A percentile compares a stretch with the other conserved stretches of the same genome.
These are phyloP conservation scores for Cyprinodon brontotheroides DNA, from an alignment of 2,113 vertebrate species.

Conservation along the genomic window DNA sequence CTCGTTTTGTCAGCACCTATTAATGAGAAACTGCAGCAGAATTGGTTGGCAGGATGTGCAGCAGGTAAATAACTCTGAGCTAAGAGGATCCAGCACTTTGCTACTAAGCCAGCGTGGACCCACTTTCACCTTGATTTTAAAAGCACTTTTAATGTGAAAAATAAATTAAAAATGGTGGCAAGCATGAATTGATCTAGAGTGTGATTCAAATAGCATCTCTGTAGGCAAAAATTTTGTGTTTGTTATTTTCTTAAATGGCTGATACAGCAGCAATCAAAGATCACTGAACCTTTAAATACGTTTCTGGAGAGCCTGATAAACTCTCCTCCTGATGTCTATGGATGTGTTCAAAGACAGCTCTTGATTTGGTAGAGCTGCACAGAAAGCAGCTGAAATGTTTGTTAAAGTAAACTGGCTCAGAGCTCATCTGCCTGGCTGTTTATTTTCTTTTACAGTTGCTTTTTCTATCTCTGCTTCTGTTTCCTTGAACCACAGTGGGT, in stretches of 20 bases:
- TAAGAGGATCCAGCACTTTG: background rate
- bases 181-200: background rate
- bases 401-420: no score
- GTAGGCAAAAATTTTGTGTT: background rate
- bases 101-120: background rate
- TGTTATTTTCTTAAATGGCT: background rate
- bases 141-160: background rate
- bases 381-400: no score
- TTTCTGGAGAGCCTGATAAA: background rate
- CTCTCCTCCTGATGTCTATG: background rate
- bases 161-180: background rate
- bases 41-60: background rate
- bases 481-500: no score
- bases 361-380: no score
- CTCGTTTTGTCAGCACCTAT: slow-evolving; percentile 7
- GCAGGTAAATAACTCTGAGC: background rate
- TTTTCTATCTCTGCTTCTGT: no score
- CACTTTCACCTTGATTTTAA: background rate
- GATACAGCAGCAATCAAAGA: background rate
- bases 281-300: no score
- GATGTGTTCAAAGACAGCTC: background rate
- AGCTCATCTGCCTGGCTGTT: no score
- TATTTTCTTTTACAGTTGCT: no score
- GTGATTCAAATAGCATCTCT: background rate
- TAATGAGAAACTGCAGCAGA: slow-evolving; percentile 8